Percentiles rank a stretch among this genome's conserved stretches.
These are phyloP conservation scores for Archegozetes longisetosus DNA, from an alignment of 1,140 invertebrate genomes.

Conservation along the genomic window DNA sequence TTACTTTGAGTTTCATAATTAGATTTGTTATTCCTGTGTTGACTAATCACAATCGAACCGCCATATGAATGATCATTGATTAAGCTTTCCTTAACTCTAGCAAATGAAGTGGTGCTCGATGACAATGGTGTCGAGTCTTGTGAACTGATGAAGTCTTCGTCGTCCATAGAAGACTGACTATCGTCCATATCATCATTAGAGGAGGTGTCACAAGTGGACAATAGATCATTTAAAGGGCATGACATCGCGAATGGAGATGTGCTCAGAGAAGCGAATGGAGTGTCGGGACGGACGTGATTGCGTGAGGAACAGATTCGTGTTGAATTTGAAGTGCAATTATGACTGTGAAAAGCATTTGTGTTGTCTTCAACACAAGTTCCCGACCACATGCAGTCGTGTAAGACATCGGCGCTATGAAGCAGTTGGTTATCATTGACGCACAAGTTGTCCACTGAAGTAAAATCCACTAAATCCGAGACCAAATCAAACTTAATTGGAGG, in stretches of 20 bases:
- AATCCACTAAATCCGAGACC: background rate
- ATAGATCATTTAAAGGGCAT: background rate
- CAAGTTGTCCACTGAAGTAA: background rate
- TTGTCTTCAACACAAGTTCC: slow-evolving; percentile 7
- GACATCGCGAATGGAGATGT: background rate
- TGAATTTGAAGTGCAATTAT: background rate
- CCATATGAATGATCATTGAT: slow-evolving; percentile 15
- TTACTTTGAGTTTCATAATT: background rate
- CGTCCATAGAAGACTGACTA: background rate
- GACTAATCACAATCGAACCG: background rate
- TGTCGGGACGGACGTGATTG: background rate
- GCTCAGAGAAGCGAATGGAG: background rate
- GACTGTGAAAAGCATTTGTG: background rate
- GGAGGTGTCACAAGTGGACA: background rate
- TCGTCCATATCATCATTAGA: background rate
- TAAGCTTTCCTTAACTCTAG: slow-evolving; percentile 2
- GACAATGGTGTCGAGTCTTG: background rate
- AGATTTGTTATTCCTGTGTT: background rate
- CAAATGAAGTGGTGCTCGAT: background rate
- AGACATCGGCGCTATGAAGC: background rate
- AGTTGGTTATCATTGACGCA: background rate
- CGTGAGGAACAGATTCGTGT: background rate
- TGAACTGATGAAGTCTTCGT: background rate
- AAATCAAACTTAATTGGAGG: slow-evolving; percentile 13
- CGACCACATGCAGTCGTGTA: slow-evolving; percentile 16